phyloP scores from a whole-genome alignment of 1,140 invertebrate species.

The Drosophila kikkawai region DNA sequence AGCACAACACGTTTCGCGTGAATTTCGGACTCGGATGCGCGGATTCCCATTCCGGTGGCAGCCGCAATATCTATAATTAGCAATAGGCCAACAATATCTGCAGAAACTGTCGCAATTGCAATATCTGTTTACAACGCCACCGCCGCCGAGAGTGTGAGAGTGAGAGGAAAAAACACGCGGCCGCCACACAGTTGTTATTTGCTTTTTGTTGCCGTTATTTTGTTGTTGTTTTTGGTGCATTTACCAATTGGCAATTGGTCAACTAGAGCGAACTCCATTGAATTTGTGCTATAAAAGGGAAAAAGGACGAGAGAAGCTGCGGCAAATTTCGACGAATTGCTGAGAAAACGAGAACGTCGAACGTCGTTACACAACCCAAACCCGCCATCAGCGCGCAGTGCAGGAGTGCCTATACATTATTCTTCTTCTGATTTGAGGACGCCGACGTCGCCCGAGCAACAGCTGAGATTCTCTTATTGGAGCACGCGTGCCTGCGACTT shows the following conservation, averaged over 20 bases:
- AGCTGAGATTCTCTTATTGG: slow-evolving; percentile 49
- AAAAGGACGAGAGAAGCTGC: slow-evolving; percentile 13
- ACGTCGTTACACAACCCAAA: slow-evolving; percentile 15
- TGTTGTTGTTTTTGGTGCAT: slow-evolving; percentile 21
- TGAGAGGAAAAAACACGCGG: slow-evolving; percentile 43
- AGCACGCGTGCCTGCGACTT: slow-evolving; percentile 9
- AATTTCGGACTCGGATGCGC: slow-evolving; percentile 30
- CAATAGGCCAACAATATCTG: slow-evolving; percentile 13
- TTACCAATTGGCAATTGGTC: slow-evolving; percentile 17
- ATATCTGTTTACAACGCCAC: slow-evolving; percentile 49
- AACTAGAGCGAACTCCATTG: slow-evolving; percentile 8
- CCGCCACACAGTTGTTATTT: slow-evolving; percentile 31
- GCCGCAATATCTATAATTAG: slow-evolving; percentile 36
- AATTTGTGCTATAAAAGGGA: slow-evolving; percentile 5
- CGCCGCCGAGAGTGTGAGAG: slow-evolving; percentile 28
- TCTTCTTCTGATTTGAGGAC: slow-evolving; percentile 26
- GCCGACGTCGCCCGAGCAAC: slow-evolving; percentile 43
- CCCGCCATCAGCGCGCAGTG: slow-evolving; percentile 7
- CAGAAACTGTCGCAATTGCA: slow-evolving; percentile 35
- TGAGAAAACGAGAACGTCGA: slow-evolving; percentile 6
- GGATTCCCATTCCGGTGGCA: slow-evolving; percentile 39
- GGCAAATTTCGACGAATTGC: slow-evolving; percentile 11
- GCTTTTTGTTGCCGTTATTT: slow-evolving; percentile 17
- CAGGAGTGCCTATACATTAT: slow-evolving; percentile 4
- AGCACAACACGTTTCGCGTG: slow-evolving; percentile 42